These are phyloP conservation scores for Drosophila mauritiana DNA, from an alignment of 1,140 invertebrate species.

Conservation along the genomic window DNA sequence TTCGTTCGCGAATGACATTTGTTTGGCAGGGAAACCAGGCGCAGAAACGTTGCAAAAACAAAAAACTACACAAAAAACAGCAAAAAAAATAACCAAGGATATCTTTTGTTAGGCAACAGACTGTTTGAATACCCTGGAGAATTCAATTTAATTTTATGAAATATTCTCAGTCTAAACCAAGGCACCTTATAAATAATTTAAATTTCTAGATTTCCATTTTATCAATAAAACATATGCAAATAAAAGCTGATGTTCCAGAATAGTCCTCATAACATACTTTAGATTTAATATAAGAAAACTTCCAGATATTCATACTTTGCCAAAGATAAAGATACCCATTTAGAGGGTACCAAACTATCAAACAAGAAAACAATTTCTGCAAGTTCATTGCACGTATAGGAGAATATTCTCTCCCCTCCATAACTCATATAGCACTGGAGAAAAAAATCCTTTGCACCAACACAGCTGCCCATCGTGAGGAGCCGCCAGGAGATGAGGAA, in stretches of 20 bases:
- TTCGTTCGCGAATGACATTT: slow-evolving; percentile 63
- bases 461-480: slow-evolving; percentile 56
- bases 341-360: slow-evolving; percentile 10
- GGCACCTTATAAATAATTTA: no score
- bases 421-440: slow-evolving; percentile 9
- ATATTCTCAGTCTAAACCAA: no score
- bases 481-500: slow-evolving; percentile 21
- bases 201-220: no score
- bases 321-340: not conserved
- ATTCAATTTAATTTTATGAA: no score
- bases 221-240: no score
- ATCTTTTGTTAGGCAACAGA: not conserved
- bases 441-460: slow-evolving; percentile 67
- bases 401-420: slow-evolving; percentile 9
- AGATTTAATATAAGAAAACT: no score
- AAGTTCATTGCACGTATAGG: slow-evolving; percentile 53
- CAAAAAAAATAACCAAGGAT: not conserved
- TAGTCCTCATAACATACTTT: no score
- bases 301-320: no score
- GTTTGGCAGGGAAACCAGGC: slow-evolving; percentile 46
- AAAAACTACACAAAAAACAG: slow-evolving; percentile 29
- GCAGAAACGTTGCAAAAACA: slow-evolving; percentile 43
- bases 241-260: no score
- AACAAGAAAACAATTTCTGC: slow-evolving; percentile 46
- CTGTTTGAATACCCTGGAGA: slow-evolving; percentile 11